Evolutionary conservation across 2,113 vertebrate species (phyloP), one percentile per base, ranked within the genome.

Genomic region (Poeciliopsis prolifica): DNA sequence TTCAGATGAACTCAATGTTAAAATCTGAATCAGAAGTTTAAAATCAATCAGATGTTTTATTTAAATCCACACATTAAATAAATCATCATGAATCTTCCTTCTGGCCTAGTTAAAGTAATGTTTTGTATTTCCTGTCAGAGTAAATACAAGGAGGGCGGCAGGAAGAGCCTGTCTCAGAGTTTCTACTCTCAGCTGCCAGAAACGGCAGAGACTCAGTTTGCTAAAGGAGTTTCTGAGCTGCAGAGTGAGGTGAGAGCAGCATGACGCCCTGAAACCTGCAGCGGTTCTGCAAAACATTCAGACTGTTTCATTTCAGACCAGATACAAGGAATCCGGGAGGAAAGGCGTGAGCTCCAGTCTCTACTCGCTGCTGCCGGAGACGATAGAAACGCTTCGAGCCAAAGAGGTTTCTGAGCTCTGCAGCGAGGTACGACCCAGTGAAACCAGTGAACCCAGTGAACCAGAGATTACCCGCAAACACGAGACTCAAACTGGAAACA

Each of bases 121-220:
- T 74, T 51, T 19, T 0, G 0, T 28, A 2, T 80, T 11, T 1
- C 14, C 7, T 60, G 3, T 66, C 65, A 98, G 97, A 93, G 94
- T 61, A 97, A 96, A 72, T 99, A 99, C 82, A 97, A 96, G 89
- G 95, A 95, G 70, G n/a, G 83, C 66, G 85, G 93, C 66, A 96
- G 95, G 91, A 93, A 88, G 74, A 93, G 91, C 30, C 92, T 96
- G 77, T 92, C 93, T 4, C 95, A 95, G 68, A 94, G 94, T 66
- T 89, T 97, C 35, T 99, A 97, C 88, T 96, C 96, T 81, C 95
- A 94, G 90, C 96, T 98, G 86, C 95, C 97, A 15, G 94, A 96
- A 31, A 98, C 97, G 7, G 90, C 95, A 1, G 95, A 98, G 70
- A 98, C 94, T 2, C 95, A 95, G 64, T 96, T 98, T 62, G 96